Base-by-base conservation (phyloP, 2,797 vertebrate species). In the Myotis planiceps region DNA sequence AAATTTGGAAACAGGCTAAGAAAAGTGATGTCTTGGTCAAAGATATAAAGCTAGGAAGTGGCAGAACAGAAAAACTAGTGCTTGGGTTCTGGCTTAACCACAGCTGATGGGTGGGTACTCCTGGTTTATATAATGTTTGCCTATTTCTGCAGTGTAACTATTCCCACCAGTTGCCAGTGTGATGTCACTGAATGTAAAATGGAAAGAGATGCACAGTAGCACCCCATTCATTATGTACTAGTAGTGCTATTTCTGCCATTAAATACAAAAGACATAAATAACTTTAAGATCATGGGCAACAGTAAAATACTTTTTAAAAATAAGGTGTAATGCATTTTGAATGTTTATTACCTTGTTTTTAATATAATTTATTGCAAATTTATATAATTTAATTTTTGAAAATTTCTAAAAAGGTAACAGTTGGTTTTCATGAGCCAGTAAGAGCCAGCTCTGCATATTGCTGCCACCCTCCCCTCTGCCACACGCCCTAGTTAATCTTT, bases 281-380 rank as follows among this genome's bases (percentile, higher is more conserved):
- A 88, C 49, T 42, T 85, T 71, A 88, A 51, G 27, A 68, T 55
- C 39, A 18, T 9, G 53, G 37, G 45, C 53, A 55, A 7, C 32
- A 60, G 53, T 75, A 60, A 96, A 95, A 42, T 87, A 83, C 27
- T 34, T 92, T 85, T 81, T 69, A 9, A 5, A 88, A 87, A 51
- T 55, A 78, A 12, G 14, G 84, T n/a, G 19, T 74, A n/a, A 15
- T 74, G 18, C 42, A 32, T 83, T 71, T 88, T 51, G 65, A 82
- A 19, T 71, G 10, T 58, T 49, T 29, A 51, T 80, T 80, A 10
- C 5, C 13, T 84, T 90, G 18, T 65, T 82, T 91, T 79, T 63
- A 82, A 29, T 83, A 69, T 49, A 72, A 58, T 25, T 53, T 58
- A 71, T 34, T 72, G 6, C 34, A 92, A 65, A 18, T 60, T 66